phyloP scores from a whole-genome alignment of 2,797 vertebrate genomes.

The Knipowitschia caucasica region DNA sequence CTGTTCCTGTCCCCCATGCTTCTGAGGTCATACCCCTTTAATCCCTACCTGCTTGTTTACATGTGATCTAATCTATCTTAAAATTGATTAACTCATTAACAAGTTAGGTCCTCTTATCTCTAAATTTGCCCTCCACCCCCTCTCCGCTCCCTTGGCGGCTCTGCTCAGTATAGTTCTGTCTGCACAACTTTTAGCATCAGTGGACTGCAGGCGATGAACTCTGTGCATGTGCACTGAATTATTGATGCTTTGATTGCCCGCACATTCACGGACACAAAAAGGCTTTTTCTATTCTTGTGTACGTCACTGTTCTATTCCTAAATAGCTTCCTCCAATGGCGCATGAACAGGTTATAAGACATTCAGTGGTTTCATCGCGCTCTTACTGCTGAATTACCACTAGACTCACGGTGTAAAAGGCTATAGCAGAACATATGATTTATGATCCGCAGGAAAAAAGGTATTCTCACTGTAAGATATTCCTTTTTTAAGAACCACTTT shows the following conservation, averaged over 20 bases:
- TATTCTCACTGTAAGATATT: background rate
- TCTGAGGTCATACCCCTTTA: background rate
- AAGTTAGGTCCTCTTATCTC: slow-evolving; percentile 39
- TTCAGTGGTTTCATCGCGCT: slow-evolving; percentile 36
- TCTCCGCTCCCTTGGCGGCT: slow-evolving; percentile 24
- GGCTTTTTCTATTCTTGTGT: slow-evolving; percentile 68
- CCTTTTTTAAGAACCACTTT: too few relatives aligned
- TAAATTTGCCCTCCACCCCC: slow-evolving; percentile 29
- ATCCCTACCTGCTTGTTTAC: slow-evolving; percentile 31
- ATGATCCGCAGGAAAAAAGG: background rate
- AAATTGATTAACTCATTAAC: slow-evolving; percentile 45
- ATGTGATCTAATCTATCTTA: slow-evolving; percentile 39
- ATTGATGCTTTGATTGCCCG: slow-evolving; percentile 73
- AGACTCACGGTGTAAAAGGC: slow-evolving; percentile 24
- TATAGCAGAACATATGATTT: background rate
- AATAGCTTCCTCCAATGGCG: slow-evolving; percentile 47
- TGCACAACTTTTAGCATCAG: slow-evolving; percentile 52
- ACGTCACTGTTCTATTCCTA: slow-evolving; percentile 60
- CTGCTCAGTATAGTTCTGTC: slow-evolving; percentile 41
- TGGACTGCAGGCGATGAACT: slow-evolving; percentile 58
- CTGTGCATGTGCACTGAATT: slow-evolving; percentile 64
- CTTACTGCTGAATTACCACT: slow-evolving; percentile 35
- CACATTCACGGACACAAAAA: slow-evolving; percentile 72
- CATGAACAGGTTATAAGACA: slow-evolving; percentile 36
- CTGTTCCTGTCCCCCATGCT: background rate